Conservation (phyloP, 2,888 invertebrate species). For the Acanthopleura granulata region DNA sequence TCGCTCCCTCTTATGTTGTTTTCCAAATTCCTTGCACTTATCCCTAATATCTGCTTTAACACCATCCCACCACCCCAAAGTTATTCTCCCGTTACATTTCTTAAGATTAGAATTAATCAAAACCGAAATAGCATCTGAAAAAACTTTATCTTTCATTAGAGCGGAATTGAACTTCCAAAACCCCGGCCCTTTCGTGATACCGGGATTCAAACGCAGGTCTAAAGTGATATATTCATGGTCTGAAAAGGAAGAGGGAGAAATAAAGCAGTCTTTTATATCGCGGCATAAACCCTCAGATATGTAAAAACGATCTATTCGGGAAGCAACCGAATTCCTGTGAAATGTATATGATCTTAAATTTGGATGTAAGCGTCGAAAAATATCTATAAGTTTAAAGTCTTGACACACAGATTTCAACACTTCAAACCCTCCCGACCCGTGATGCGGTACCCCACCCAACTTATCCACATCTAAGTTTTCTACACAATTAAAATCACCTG, state of each 20-base stretch:
- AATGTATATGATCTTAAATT: slow-evolving; percentile 15
- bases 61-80: background rate
- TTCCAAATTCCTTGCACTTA: background rate
- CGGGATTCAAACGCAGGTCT: background rate
- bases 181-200: slow-evolving; percentile 3
- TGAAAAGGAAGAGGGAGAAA: slow-evolving; percentile 16
- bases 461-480: slow-evolving; percentile 24
- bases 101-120: background rate
- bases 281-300: background rate
- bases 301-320: slow-evolving; percentile 10
- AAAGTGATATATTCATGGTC: slow-evolving; percentile 16
- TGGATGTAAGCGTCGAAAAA: slow-evolving; percentile 23
- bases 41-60: background rate
- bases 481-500: slow-evolving; percentile 32
- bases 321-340: background rate
- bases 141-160: background rate
- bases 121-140: background rate
- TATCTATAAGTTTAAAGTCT: slow-evolving; percentile 26
- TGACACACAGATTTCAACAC: slow-evolving; percentile 22
- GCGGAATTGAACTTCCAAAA: slow-evolving; percentile 18
- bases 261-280: background rate
- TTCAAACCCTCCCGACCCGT: slow-evolving; percentile 20
- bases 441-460: slow-evolving; percentile 26
- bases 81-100: background rate
- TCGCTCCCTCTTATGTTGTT: background rate